Percentiles rank a stretch among this genome's conserved stretches.
These are phyloP conservation scores for Diabrotica virgifera DNA, from an alignment of 1,140 invertebrate genomes.

Conservation along the genomic window DNA sequence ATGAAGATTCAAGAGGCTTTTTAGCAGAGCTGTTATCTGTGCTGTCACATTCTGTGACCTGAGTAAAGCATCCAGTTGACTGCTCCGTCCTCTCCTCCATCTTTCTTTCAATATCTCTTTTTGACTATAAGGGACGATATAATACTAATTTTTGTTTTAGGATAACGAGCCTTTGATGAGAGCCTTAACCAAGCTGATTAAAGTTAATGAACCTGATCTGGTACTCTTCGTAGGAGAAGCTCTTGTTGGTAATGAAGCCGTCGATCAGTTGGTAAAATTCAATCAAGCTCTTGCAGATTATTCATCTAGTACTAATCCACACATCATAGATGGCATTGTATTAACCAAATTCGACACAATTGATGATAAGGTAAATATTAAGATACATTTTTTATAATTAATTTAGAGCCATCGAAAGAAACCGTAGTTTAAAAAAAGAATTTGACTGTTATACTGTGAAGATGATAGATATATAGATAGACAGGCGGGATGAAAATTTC, in stretches of 20 bases:
- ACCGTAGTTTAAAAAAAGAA: neutral
- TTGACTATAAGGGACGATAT: too few relatives aligned
- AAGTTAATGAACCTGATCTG: constrained; percentile 91
- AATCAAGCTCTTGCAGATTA: constrained; percentile 94
- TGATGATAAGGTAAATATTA: constrained; percentile 84
- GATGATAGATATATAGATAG: too few relatives aligned
- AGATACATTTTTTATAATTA: neutral
- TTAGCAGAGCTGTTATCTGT: too few relatives aligned
- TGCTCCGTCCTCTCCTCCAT: too few relatives aligned
- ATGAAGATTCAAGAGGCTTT: too few relatives aligned
- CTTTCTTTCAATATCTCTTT: too few relatives aligned
- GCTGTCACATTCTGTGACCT: too few relatives aligned
- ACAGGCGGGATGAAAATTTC: too few relatives aligned
- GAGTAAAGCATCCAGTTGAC: too few relatives aligned
- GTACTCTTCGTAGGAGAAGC: constrained; percentile 99
- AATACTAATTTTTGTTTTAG: constrained; percentile 21
- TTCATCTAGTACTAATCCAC: constrained; percentile 76
- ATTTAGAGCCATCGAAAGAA: neutral
- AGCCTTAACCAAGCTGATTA: constrained; percentile 87
- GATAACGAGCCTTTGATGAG: constrained; percentile 99
- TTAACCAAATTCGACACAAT: constrained; percentile 99
- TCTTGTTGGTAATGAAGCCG: constrained; percentile 98
- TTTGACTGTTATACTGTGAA: neutral
- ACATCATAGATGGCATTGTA: constrained; percentile 96
- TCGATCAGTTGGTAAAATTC: constrained; percentile 98